Evolutionary conservation across 2,113 vertebrate species (phyloP).

Genomic region (Triplophysa dalaica): DNA sequence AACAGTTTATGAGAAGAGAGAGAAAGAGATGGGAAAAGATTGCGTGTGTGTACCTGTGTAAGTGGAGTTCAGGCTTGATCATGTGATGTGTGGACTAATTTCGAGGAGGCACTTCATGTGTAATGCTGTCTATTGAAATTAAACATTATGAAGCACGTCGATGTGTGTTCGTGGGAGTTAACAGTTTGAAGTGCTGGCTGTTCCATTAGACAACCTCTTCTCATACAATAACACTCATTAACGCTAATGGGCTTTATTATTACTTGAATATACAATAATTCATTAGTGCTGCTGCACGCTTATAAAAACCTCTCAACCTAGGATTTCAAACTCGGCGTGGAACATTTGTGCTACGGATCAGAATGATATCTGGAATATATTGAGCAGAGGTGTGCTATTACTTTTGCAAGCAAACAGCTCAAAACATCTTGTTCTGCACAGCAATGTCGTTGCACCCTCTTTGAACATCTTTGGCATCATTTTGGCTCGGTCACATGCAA

Average conservation of each 20-base stretch:
- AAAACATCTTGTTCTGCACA: no score
- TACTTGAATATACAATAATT: slow-evolving; percentile 35
- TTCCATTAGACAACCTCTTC: slow-evolving; percentile 22
- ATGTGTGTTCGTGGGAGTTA: slow-evolving; percentile 29
- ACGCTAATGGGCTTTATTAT: slow-evolving; percentile 32
- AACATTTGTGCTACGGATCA: no score
- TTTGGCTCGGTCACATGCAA: no score
- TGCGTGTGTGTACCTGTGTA: slow-evolving; percentile 31
- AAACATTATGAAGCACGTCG: not conserved
- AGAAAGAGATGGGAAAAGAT: not conserved
- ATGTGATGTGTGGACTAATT: slow-evolving; percentile 58
- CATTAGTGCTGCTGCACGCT: not conserved
- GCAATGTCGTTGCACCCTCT: no score
- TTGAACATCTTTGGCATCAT: no score
- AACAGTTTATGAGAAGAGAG: slow-evolving; percentile 20
- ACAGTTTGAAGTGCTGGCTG: slow-evolving; percentile 30
- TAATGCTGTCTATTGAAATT: slow-evolving; percentile 8
- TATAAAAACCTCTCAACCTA: not conserved
- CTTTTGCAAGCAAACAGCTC: no score
- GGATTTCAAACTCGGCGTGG: not conserved
- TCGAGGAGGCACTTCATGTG: slow-evolving; percentile 53
- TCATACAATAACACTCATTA: slow-evolving; percentile 41
- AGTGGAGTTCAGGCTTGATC: slow-evolving; percentile 17
- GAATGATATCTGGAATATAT: not conserved
- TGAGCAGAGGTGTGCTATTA: not conserved